These are phyloP conservation scores for Augochlora pura DNA, from an alignment of 1,140 invertebrate genomes.

Conservation along the genomic window DNA sequence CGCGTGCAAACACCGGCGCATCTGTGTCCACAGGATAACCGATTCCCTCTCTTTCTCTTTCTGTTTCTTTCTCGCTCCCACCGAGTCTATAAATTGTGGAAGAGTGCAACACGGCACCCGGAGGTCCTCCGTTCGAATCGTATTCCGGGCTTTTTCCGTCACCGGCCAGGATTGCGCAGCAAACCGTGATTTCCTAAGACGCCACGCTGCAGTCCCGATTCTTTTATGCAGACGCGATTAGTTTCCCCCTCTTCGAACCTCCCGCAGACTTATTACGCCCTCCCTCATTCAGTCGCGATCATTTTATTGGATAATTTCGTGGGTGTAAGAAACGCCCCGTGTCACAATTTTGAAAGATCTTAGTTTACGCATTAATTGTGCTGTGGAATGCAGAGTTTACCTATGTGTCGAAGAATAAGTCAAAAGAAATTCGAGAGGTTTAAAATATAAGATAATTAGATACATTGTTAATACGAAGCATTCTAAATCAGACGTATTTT, in stretches of 20 bases:
- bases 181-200: not conserved
- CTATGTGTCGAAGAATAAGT: too few species aligned
- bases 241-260: not conserved
- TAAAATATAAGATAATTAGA: too few species aligned
- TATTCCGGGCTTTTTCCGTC: slow-evolving; percentile 5
- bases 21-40: slow-evolving; percentile 78
- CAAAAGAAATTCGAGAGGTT: too few species aligned
- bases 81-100: slow-evolving; percentile 62
- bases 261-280: too few species aligned
- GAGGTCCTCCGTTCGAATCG: slow-evolving; percentile 43
- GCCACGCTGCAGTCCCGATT: not conserved
- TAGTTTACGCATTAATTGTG: too few species aligned
- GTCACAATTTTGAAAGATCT: too few species aligned
- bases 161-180: not conserved
- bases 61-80: slow-evolving; percentile 1
- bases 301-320: too few species aligned
- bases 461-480: too few species aligned
- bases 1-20: slow-evolving; percentile 77
- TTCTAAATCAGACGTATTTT: too few species aligned
- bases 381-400: too few species aligned
- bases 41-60: slow-evolving; percentile 38
- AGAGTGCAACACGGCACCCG: slow-evolving; percentile 3
- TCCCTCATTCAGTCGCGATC: too few species aligned
- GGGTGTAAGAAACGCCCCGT: too few species aligned
- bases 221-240: not conserved